Evolutionary conservation across 2,113 vertebrate genomes (phyloP), one percentile per base, ranked within the genome.

Genomic region (Silurus asotus): DNA sequence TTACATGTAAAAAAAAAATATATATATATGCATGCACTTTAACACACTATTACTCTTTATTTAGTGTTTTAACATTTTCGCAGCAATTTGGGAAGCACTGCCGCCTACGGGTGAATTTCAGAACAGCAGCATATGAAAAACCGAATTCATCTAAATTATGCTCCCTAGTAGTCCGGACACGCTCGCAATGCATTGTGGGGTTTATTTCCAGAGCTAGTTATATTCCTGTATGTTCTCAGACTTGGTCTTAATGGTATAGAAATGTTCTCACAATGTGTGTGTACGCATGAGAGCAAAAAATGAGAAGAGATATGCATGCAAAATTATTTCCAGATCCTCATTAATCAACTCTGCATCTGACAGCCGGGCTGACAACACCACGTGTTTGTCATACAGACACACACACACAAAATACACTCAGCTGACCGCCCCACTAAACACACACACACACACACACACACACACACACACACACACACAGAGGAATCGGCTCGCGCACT

Each of bases 321-420:
- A 79, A 87, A 87, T 69, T 72, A 83, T 86, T 53, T 88, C 87
- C 85, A 84, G 69, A 61, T 67, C 64, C 83, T 90, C 88, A 90
- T 87, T 90, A 88, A 88, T 89, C 90, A 90, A 72, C 84, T 56
- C 70, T 80, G 65, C 84, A 88, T 49, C 86, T 89, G 88, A 88
- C 90, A 89, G 85, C 84, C 8, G 48, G 81, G 69, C 67, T 69
- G 85, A 84, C 85, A 87, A 86, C 76, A 78, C 83, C 89, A 84
- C 74, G 64, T 80, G 86, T 82, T 86, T 62, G 70, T 79, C 82
- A 82, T 8, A 80, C 55, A 59, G 55, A 79, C 53, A 69, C 65
- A 28, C 76, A 28, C 76, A 58, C 67, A 62, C 56, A 70, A 6
- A 4, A 48, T 51, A 53, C 82, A 79, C 81, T 81, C 64, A 84